Evolutionary conservation across 2,797 vertebrate genomes (phyloP), one percentile per base, ranked within the genome.

Genomic region (Labeo calbasu): DNA sequence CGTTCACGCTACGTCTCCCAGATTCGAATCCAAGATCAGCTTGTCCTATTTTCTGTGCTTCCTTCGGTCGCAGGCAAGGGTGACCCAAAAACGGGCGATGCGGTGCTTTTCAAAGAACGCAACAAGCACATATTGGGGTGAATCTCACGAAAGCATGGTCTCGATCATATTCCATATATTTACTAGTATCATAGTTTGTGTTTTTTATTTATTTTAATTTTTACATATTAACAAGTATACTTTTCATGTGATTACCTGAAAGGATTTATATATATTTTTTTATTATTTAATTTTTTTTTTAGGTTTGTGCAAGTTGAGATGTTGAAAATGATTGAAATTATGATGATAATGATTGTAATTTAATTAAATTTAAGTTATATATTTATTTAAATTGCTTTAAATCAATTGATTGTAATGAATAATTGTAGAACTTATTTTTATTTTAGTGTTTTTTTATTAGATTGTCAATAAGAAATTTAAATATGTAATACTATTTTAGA

Each of bases 1-100:
- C 51, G 12, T 51, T 71, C 72, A 36, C 13, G 15, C 55, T 83
- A 72, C 32, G 11, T 75, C 61, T 84, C 53, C 59, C 23, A 81
- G 55, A 73, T 66, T 77, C 71, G 50, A n/a, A 71, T 83, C 43
- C 57, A 70, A 63, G 23, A 72, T 71, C 57, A 79, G 76, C 57
- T 53, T 53, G 66, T 73, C 43, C 17, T 23, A 36, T 66, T 76
- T 68, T 70, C 63, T 40, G 43, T 17, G 36, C 50, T 63, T 21
- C 11, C 76, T 63, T 43, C 13, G 21, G 71, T 68, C n/a, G 55
- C 19, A 40, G 46, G 10, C 43, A 2, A 77, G 53, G 21, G 2
- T 9, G 61, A 76, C n/a, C 51, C 50, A 76, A 15, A 28, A 81
- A 46, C 2, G 17, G 46, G 14, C 2, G 5, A 40, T 28, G 43